Evolutionary conservation across 1,140 invertebrate species (phyloP).

Genomic region (Babylonia areolata): DNA sequence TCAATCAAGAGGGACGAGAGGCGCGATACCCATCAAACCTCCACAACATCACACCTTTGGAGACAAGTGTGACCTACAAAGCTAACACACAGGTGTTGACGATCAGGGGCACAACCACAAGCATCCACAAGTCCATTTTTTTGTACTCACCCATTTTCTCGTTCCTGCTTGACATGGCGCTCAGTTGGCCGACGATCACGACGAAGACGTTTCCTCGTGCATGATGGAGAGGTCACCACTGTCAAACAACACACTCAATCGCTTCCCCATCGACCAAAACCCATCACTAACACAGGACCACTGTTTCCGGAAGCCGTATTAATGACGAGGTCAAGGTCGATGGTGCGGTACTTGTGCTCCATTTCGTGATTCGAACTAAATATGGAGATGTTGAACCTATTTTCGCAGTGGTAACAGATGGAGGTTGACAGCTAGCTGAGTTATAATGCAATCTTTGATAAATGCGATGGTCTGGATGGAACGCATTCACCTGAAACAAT

Average conservation of each 20-base stretch:
- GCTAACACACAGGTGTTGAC: too few relatives aligned
- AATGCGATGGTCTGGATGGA: too few relatives aligned
- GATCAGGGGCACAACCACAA: neutral
- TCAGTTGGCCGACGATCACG: neutral
- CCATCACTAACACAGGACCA: neutral
- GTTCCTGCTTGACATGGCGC: slow-evolving; percentile 3
- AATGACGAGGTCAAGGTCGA: slow-evolving; percentile 7
- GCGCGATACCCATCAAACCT: neutral
- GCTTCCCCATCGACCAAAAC: slow-evolving; percentile 17
- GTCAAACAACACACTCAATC: slow-evolving; percentile 8
- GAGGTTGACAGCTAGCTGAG: neutral
- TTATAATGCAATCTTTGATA: too few relatives aligned
- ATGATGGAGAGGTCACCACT: neutral
- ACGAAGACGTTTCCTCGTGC: neutral
- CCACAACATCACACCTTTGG: too few relatives aligned
- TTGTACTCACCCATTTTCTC: slow-evolving; percentile 23
- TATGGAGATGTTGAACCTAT: neutral
- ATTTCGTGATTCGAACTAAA: slow-evolving; percentile 5
- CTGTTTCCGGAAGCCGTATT: slow-evolving; percentile 22
- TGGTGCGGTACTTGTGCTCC: neutral
- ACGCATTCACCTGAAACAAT: too few relatives aligned
- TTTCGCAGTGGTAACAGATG: neutral
- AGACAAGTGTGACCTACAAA: too few relatives aligned
- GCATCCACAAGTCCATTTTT: neutral
- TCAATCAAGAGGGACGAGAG: neutral